Evolutionary conservation across 2,888 invertebrate genomes (phyloP).

Genomic region (Digitonthophagus gazella): DNA sequence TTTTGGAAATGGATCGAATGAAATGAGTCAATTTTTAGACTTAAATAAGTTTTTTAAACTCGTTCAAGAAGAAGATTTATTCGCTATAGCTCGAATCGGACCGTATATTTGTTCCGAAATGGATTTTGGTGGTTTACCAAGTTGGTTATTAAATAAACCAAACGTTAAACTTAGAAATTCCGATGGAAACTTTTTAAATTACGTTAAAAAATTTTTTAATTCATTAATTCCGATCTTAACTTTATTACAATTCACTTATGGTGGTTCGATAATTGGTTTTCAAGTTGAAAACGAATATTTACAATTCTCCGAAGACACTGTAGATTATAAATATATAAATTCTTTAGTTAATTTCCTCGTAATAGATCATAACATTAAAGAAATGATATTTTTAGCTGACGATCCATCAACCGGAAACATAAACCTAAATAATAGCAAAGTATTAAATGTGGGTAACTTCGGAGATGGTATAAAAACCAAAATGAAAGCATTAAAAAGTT

Average conservation of each 20-base stretch:
- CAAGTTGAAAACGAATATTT: slow-evolving; percentile 69
- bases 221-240: slow-evolving; percentile 52
- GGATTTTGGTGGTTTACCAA: slow-evolving; percentile 54
- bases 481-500: slow-evolving; percentile 32
- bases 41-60: slow-evolving; percentile 63
- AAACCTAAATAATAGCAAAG: not conserved
- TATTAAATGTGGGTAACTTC: slow-evolving; percentile 57
- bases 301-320: slow-evolving; percentile 6
- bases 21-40: slow-evolving; percentile 61
- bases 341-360: slow-evolving; percentile 47
- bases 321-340: slow-evolving; percentile 45
- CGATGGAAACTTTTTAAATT: slow-evolving; percentile 45
- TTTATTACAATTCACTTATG: slow-evolving; percentile 61
- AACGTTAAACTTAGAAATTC: slow-evolving; percentile 48
- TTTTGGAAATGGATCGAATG: slow-evolving; percentile 60
- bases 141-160: slow-evolving; percentile 46
- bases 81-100: slow-evolving; percentile 79
- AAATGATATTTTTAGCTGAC: slow-evolving; percentile 56
- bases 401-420: slow-evolving; percentile 45
- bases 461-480: slow-evolving; percentile 16
- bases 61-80: slow-evolving; percentile 73
- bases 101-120: slow-evolving; percentile 91
- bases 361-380: slow-evolving; percentile 48
- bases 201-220: slow-evolving; percentile 53
- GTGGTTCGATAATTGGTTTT: slow-evolving; percentile 81